Percentiles rank a stretch among this genome's conserved stretches.
Conservation (phyloP, 2,797 vertebrate genomes). For the Pangasius mekongensis region DNA sequence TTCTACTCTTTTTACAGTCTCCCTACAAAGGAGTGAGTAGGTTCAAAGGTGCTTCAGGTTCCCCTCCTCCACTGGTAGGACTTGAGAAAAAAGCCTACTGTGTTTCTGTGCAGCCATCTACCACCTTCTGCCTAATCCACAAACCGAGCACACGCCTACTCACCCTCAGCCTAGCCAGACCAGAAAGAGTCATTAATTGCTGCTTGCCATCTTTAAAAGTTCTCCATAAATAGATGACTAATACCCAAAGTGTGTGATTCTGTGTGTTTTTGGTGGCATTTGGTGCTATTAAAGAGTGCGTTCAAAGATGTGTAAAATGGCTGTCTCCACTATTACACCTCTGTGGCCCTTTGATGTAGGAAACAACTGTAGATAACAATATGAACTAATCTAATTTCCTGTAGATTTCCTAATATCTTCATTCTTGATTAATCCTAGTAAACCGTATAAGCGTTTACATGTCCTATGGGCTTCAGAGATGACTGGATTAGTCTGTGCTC, state of each 20-base stretch:
- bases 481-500: slow-evolving; percentile 17
- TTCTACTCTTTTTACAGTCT: not conserved
- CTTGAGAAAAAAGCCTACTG: slow-evolving; percentile 12
- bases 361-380: not conserved
- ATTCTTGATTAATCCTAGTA: not conserved
- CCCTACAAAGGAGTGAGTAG: slow-evolving; percentile 22
- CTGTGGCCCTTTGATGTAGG: not conserved
- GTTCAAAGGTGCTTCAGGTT: slow-evolving; percentile 28
- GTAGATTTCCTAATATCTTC: not conserved
- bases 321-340: not conserved
- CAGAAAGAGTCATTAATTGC: slow-evolving; percentile 24
- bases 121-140: slow-evolving; percentile 40
- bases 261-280: slow-evolving; percentile 1
- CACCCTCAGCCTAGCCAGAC: slow-evolving; percentile 20
- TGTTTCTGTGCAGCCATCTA: slow-evolving; percentile 20
- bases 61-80: slow-evolving; percentile 13
- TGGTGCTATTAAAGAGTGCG: not conserved
- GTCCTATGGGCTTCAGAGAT: slow-evolving; percentile 3
- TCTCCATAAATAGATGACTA: slow-evolving; percentile 29
- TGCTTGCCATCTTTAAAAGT: slow-evolving; percentile 24
- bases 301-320: not conserved
- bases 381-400: not conserved
- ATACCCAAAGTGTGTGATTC: not conserved
- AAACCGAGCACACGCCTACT: slow-evolving; percentile 24
- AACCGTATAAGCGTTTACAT: not conserved